These are phyloP conservation scores for Eilema sororculum DNA, from an alignment of 2,888 invertebrate genomes.

Conservation along the genomic window DNA sequence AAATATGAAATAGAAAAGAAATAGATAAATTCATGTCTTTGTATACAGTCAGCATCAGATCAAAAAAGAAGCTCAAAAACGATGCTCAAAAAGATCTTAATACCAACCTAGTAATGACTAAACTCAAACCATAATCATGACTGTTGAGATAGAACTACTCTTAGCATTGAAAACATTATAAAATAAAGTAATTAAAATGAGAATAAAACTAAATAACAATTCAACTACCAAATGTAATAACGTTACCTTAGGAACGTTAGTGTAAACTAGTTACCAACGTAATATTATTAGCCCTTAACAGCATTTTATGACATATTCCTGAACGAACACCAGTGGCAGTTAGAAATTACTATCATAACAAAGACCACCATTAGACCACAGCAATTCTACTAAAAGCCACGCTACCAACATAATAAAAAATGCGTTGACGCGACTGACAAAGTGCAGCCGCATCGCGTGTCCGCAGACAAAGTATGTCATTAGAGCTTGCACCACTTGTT, in stretches of 20 bases:
- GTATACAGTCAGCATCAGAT: too few relatives aligned
- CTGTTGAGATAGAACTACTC: too few relatives aligned
- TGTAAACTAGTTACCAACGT: not conserved
- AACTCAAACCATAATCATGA: too few relatives aligned
- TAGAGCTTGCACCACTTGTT: constrained; percentile 31
- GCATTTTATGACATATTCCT: not conserved
- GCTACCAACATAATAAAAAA: constrained; percentile 60
- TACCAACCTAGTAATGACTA: too few relatives aligned
- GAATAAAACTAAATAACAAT: too few relatives aligned
- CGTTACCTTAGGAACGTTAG: not conserved
- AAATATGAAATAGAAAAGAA: too few relatives aligned
- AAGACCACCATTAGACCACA: constrained; percentile 21
- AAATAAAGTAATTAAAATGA: too few relatives aligned
- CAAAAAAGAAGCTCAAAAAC: too few relatives aligned
- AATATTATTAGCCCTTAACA: not conserved
- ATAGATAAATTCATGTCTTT: too few relatives aligned
- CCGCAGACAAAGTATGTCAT: constrained; percentile 49
- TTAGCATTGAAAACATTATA: too few relatives aligned
- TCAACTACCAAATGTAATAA: not conserved
- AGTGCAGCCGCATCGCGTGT: constrained; percentile 58
- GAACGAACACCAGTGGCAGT: constrained; percentile 7
- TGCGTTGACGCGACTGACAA: constrained; percentile 63
- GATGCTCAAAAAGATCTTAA: too few relatives aligned
- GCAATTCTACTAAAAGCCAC: constrained; percentile 53
- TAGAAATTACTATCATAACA: constrained; percentile 23